These are phyloP conservation scores for Microcebus ravelobensis DNA, from an alignment of 2,113 vertebrate genomes.

Conservation along the genomic window DNA sequence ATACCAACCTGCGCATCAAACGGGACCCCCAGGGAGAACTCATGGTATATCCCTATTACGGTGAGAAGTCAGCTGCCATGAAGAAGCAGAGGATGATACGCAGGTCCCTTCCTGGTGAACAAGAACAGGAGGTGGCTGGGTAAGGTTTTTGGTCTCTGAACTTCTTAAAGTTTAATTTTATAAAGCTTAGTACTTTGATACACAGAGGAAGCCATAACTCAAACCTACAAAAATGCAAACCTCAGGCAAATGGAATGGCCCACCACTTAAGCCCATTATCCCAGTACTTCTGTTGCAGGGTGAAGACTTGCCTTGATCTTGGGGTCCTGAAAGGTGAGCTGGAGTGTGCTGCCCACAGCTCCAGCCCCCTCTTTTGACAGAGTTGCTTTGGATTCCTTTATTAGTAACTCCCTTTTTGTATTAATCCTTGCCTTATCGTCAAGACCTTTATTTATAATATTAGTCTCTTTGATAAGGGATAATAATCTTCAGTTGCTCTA, in stretches of 20 bases:
- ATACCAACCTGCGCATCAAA: constrained; percentile 92
- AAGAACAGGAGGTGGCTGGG: constrained; percentile 92
- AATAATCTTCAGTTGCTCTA: background rate
- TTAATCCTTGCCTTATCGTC: background rate
- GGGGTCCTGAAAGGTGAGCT: background rate
- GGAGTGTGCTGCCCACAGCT: too few species aligned
- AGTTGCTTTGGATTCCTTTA: background rate
- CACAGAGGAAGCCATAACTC: background rate
- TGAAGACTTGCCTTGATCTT: background rate
- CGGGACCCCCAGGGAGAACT: constrained; percentile 85
- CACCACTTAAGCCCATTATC: too few species aligned
- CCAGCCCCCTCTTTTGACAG: background rate
- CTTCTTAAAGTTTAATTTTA: background rate
- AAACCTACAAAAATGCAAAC: background rate
- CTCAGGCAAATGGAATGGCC: background rate
- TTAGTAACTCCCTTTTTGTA: background rate
- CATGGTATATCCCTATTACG: constrained; percentile 93
- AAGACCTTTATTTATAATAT: background rate
- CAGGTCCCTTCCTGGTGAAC: constrained; percentile 86
- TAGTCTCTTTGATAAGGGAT: background rate
- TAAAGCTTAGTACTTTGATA: background rate
- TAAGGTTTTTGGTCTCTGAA: constrained; percentile 78
- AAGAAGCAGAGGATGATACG: constrained; percentile 66
- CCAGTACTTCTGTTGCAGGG: background rate
- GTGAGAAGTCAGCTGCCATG: constrained; percentile 67